phyloP scores from a whole-genome alignment of 1,140 invertebrate genomes.

The Penaeus japonicus region DNA sequence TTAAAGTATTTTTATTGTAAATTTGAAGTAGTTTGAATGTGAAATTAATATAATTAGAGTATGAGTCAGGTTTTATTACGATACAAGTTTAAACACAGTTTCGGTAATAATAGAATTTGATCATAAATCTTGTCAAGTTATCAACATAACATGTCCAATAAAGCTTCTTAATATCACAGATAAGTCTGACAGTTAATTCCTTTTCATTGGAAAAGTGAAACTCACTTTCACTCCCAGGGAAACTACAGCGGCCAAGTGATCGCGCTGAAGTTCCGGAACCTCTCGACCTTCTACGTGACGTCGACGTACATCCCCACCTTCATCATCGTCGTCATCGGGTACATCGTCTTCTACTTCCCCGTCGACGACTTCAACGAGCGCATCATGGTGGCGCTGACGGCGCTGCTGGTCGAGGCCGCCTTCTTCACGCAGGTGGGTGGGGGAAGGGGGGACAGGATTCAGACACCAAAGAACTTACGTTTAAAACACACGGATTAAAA shows the following conservation, averaged over 20 bases:
- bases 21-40: too few relatives aligned
- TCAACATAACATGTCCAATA: too few relatives aligned
- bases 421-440: conserved; percentile 41
- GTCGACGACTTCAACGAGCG: conserved; percentile 46
- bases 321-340: conserved; percentile 49
- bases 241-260: conserved; percentile 47
- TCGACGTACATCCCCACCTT: conserved; percentile 50
- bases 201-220: not conserved
- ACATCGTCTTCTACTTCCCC: conserved; percentile 45
- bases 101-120: too few relatives aligned
- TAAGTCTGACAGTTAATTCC: too few relatives aligned
- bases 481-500: too few relatives aligned
- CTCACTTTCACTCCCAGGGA: not conserved
- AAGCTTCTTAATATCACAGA: too few relatives aligned
- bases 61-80: too few relatives aligned
- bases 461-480: too few relatives aligned
- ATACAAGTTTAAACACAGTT: too few relatives aligned
- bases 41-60: too few relatives aligned
- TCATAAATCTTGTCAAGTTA: too few relatives aligned
- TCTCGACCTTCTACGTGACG: conserved; percentile 48
- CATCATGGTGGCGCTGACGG: conserved; percentile 46
- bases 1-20: too few relatives aligned
- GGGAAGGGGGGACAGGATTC: not conserved
- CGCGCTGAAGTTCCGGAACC: conserved; percentile 27
- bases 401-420: conserved; percentile 35